Evolutionary conservation across 2,113 vertebrate species (phyloP), one percentile per base, ranked within the genome.

Genomic region (Pachypanchax playfairii): DNA sequence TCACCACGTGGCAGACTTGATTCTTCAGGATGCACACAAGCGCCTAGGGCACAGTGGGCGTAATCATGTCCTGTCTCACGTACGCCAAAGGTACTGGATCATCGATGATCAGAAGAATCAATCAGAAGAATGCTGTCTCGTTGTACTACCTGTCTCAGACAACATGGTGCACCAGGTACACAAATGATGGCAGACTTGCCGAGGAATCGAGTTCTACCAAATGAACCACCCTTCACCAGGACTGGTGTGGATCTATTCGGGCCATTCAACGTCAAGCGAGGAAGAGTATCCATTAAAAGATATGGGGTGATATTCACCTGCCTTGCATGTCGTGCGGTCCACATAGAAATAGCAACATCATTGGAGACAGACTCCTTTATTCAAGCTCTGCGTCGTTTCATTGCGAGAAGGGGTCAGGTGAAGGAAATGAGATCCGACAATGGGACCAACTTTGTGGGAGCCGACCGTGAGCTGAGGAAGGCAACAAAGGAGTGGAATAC

Each of bases 301-400:
- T 44, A 24, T 2, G 41, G 28, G 0, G 38, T 29, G 0, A 42
- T 42, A 18, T 56, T 58, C 4, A 58, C 55, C 3, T 57, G 55
- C 4, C 13, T 58, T 1, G 55, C 41, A 0, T 15, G 14, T 1
- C 13, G 20, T 3, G 18, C 56, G 1, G 41, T 46, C 3, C 56
- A 58, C 3, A 44, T 46, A 1, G 41, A 58, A 8, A 4, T 58
- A 1, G 56, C 28, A 1, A 18, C 26, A 0, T 46, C 41, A 4
- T 8, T 60, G 5, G 57, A 60, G 3, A 60, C 29, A 14, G 29
- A 60, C 6, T 60, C 43, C 0, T 60, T 15, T 3, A 60, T 60
- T 1, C 22, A 60, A 9, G 43, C 46, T 9, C 10, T 50, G 2
- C 33, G 24, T 5, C 24, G 38, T 4, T 52, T 52, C 50, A 22